Evolutionary conservation across 2,797 vertebrate genomes (phyloP), one percentile per base, ranked within the genome.

Genomic region (Paratrypauchen microcephalus): DNA sequence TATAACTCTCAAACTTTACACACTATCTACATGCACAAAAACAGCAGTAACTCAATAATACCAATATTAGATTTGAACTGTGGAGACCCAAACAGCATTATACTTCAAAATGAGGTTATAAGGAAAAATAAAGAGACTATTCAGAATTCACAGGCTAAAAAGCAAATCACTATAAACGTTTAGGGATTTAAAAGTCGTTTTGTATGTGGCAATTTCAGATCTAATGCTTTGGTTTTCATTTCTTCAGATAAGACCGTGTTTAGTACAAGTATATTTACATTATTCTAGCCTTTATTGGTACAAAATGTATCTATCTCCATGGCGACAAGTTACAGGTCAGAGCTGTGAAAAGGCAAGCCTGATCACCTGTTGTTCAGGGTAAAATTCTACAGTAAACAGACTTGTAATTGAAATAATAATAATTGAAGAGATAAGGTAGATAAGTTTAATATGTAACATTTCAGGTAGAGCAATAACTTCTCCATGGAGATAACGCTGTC

Each of bases 101-200:
- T 41, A 70, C 41, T 63, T 62, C 57, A 69, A 56, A 45, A 73
- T 47, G 8, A 63, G 41, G 7, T n/a, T 4, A 9, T 26, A 65
- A 16, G 15, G 54, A 75, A 71, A 19, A 2, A 69, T 36, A 32
- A 21, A 58, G 71, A 57, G n/a, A 18, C 0, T 56, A 8, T 60
- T 77, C 68, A 86, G 74, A 2, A 73, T 72, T 82, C 84, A 86
- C 82, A 84, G 84, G 86, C 81, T 77, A 72, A 76, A 61, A 52
- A 36, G 24, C 58, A 11, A 73, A 59, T 60, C 32, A 60, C 30
- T 30, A 32, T n/a, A 50, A 67, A 66, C 16, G 65, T 41, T 71
- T 55, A 13, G 52, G 52, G 1, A 3, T 61, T 61, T 41, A 24
- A 39, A 47, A 63, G 61, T 24, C 24, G 21, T 13, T 16, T 45